These are phyloP conservation scores for Sinocyclocheilus grahami DNA, from an alignment of 2,113 vertebrate species.

Conservation along the genomic window DNA sequence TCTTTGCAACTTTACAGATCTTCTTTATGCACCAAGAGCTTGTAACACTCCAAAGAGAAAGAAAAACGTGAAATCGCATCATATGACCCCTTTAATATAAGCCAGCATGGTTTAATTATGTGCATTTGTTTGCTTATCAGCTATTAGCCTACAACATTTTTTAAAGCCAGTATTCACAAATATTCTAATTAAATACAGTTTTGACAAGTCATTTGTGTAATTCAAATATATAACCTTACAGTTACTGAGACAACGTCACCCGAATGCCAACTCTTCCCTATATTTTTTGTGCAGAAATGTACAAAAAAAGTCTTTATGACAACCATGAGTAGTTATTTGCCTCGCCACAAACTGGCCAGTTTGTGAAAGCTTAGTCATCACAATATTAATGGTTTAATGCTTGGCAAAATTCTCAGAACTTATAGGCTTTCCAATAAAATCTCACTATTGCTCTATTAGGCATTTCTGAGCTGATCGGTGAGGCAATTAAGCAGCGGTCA, in stretches of 20 bases:
- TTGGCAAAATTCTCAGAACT: constrained; percentile 11
- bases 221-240: neutral
- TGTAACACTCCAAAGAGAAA: no score
- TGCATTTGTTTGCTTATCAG: no score
- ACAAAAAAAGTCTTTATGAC: neutral
- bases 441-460: constrained; percentile 25
- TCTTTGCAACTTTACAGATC: no score
- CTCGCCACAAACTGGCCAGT: neutral
- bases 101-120: no score
- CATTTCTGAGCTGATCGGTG: constrained; percentile 16
- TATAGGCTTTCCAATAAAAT: constrained; percentile 4
- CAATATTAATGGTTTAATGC: constrained; percentile 1
- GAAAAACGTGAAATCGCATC: no score
- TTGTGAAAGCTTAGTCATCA: neutral
- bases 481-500: neutral
- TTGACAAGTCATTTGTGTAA: neutral
- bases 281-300: neutral
- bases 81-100: no score
- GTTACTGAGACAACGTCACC: neutral
- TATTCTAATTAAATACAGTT: neutral
- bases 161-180: no score
- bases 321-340: neutral
- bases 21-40: no score
- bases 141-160: no score
- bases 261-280: neutral